Evolutionary conservation across 2,888 invertebrate species (phyloP).

Genomic region (Beris chalybata): DNA sequence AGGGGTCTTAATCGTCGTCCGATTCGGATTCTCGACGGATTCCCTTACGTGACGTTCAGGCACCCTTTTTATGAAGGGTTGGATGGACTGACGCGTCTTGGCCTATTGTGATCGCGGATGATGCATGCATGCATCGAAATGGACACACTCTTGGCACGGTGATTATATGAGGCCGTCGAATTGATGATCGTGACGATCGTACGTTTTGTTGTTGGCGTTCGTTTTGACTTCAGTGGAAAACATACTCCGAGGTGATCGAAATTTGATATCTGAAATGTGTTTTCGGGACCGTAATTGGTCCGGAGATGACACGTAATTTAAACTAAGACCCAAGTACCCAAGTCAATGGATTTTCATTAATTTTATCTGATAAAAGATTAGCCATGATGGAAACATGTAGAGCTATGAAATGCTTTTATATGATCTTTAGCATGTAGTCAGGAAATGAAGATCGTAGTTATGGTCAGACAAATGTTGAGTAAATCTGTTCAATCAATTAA

Average conservation of each 20-base stretch:
- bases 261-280: constrained; percentile 24
- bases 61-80: constrained; percentile 23
- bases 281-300: constrained; percentile 6
- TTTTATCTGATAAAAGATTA: too few species aligned
- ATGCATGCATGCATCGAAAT: constrained; percentile 45
- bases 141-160: constrained; percentile 47
- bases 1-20: constrained; percentile 18
- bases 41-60: constrained; percentile 22
- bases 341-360: too few species aligned
- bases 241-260: constrained; percentile 1
- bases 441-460: too few species aligned
- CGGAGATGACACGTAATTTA: constrained; percentile 5
- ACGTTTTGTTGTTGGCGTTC: constrained; percentile 20
- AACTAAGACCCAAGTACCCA: too few species aligned
- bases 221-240: constrained; percentile 18
- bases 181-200: background rate
- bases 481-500: too few species aligned
- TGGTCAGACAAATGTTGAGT: too few species aligned
- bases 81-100: constrained; percentile 18
- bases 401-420: too few species aligned
- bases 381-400: too few species aligned
- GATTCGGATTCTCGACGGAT: constrained; percentile 14
- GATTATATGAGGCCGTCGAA: constrained; percentile 11
- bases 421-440: too few species aligned
- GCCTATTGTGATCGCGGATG: constrained; percentile 14